phyloP scores from a whole-genome alignment of 2,113 vertebrate genomes.

The Sapayoa aenigma region DNA sequence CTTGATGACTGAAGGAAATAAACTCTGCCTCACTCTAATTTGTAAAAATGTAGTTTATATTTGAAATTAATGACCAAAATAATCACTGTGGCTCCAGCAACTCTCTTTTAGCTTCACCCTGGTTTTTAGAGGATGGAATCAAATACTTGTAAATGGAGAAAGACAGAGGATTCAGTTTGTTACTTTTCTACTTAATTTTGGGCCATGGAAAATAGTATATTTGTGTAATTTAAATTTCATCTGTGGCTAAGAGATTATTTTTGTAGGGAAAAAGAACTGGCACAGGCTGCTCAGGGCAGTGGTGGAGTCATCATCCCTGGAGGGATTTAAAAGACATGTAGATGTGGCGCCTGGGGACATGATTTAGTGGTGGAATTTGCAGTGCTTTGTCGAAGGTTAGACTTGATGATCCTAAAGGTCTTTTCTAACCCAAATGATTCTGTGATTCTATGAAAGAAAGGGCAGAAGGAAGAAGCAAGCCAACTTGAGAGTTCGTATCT shows the following conservation, averaged over 20 bases:
- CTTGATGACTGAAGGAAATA: not conserved
- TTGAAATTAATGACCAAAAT: not conserved
- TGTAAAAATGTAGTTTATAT: not conserved
- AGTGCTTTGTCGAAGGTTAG: not conserved
- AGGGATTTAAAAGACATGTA: not conserved
- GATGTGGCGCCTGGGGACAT: not conserved
- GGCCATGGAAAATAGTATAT: not conserved
- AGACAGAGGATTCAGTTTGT: not conserved
- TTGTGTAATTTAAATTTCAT: not conserved
- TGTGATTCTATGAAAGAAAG: not conserved
- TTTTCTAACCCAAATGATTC: not conserved
- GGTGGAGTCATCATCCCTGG: not conserved
- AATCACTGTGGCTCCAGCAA: not conserved
- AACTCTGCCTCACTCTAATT: not conserved
- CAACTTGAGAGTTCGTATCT: not conserved
- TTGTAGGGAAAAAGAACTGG: not conserved
- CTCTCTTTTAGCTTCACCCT: not conserved
- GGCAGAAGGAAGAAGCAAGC: not conserved
- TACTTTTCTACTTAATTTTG: not conserved
- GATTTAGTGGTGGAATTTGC: not conserved
- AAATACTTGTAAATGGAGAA: not conserved
- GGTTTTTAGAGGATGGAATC: not conserved
- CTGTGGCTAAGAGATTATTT: not conserved
- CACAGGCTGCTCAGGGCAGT: not conserved
- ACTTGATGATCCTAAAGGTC: not conserved